These are phyloP conservation scores for Cephus cinctus DNA, from an alignment of 1,140 invertebrate genomes.

Conservation along the genomic window DNA sequence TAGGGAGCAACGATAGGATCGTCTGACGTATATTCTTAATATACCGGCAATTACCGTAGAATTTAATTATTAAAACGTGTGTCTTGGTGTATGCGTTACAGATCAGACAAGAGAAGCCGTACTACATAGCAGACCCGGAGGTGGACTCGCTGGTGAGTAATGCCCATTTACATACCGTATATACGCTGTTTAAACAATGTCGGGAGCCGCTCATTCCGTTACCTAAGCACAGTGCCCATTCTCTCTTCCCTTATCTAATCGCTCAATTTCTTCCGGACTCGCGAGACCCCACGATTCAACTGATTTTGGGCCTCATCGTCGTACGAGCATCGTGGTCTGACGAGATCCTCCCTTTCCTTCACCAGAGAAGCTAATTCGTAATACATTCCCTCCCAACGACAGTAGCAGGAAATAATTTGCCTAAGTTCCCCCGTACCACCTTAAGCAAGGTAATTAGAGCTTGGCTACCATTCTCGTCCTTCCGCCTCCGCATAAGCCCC, in stretches of 20 bases:
- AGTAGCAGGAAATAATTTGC: too few relatives aligned
- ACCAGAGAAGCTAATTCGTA: not conserved
- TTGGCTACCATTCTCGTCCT: too few relatives aligned
- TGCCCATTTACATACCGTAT: constrained; percentile 4
- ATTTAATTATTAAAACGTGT: constrained; percentile 46
- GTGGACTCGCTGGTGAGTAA: constrained; percentile 96
- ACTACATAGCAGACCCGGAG: constrained; percentile 97
- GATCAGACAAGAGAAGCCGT: constrained; percentile 97
- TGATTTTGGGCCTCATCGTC: not conserved
- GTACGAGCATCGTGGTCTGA: too few relatives aligned
- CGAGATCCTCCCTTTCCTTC: not conserved
- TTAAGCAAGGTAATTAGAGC: constrained; percentile 13
- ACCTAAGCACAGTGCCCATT: not conserved
- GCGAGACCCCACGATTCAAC: not conserved
- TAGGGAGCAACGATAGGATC: constrained; percentile 31
- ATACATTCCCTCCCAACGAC: too few relatives aligned
- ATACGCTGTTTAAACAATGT: constrained; percentile 2
- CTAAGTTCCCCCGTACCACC: too few relatives aligned
- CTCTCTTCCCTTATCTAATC: constrained; percentile 2
- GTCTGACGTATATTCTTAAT: constrained; percentile 33
- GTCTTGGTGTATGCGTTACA: constrained; percentile 68
- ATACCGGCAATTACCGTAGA: constrained; percentile 43
- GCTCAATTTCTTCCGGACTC: not conserved
- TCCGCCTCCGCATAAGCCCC: too few relatives aligned
- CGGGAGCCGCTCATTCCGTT: not conserved